Base-by-base conservation (phyloP, 2,113 vertebrate genomes). In the Platysternon megacephalum region DNA sequence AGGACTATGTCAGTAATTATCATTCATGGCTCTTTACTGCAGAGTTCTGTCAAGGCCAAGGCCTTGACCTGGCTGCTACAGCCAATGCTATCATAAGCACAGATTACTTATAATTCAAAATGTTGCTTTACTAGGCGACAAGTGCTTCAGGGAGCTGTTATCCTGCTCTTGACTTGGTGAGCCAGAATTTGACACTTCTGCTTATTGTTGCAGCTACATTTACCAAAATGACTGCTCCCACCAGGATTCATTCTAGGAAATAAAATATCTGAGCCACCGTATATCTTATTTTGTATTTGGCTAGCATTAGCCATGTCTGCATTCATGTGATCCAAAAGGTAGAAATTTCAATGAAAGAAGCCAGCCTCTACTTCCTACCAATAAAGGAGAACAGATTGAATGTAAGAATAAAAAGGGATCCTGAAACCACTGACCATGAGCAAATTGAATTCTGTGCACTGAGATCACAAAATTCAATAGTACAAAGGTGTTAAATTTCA, bases 391-490 rank as follows among this genome's bases (percentile, higher is more conserved):
- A 55, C 29, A 93, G 55, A 65, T 39, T 88, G 53, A 2, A 39
- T 89, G 53, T n/a, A 58, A 46, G 35, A 90, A 48, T 68, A 87
- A 93, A 68, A 1, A 14, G 32, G 74, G 48, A 52, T 35, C 91
- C 93, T 95, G 80, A 87, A 68, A 89, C 82, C 35, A 51, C n/a
- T 56, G 44, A 39, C 51, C 81, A 56, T 89, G 72, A 17, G 5
- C 85, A 92, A 91, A 55, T 56, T 94, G 74, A 93, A 82, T 93
- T 84, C 55, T 61, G 28, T 58, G 21, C 42, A 94, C 42, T 92
- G 35, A 78, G 52, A 86, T 94, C 11, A 56, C 89, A 80, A 94
- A 89, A 84, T n/a, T n/a, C 61, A n/a, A 21, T n/a, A 68, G 35
- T 88, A 53, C 22, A 56, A 10, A 72, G 84, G 4, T 78, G 52